Conservation (phyloP, 2,113 vertebrate genomes). For the Pao palembangensis region DNA sequence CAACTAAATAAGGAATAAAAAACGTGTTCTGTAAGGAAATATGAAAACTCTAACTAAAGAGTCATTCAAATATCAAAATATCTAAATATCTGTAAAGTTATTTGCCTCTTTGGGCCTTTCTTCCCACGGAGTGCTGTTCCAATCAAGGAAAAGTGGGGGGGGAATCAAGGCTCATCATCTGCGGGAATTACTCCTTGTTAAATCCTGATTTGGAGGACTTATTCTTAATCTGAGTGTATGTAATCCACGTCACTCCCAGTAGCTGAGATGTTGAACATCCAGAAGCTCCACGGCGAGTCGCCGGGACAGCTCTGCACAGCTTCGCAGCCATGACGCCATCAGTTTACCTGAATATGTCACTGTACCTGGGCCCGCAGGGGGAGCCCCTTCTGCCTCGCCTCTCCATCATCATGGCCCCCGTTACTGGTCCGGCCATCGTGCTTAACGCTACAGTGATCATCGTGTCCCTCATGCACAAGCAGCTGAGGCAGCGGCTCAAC, state of each 20-base stretch:
- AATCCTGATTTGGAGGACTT: constrained; percentile 63
- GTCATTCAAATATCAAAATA: too few relatives aligned
- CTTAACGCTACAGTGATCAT: constrained; percentile 72
- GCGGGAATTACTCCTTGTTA: constrained; percentile 62
- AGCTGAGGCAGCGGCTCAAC: constrained; percentile 75
- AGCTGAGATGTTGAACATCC: constrained; percentile 8
- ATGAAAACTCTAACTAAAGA: too few relatives aligned
- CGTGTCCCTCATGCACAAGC: constrained; percentile 69
- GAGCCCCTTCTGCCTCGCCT: constrained; percentile 65
- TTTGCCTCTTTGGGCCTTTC: neutral
- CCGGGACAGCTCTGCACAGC: neutral
- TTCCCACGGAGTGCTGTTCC: constrained; percentile 26
- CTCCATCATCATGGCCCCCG: constrained; percentile 67
- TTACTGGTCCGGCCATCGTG: constrained; percentile 65
- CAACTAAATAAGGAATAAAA: too few relatives aligned
- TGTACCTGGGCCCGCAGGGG: constrained; percentile 4
- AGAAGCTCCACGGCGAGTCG: constrained; percentile 6
- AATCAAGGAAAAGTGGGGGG: constrained; percentile 53
- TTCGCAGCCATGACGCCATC: constrained; percentile 40
- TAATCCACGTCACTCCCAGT: constrained; percentile 45
- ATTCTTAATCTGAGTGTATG: constrained; percentile 43
- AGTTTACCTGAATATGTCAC: constrained; percentile 35
- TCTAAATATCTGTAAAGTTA: neutral
- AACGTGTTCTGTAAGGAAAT: too few relatives aligned
- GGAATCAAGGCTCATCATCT: constrained; percentile 59